Conservation (phyloP, 2,888 invertebrate species). For the Poecilobothrus nobilitatus region DNA sequence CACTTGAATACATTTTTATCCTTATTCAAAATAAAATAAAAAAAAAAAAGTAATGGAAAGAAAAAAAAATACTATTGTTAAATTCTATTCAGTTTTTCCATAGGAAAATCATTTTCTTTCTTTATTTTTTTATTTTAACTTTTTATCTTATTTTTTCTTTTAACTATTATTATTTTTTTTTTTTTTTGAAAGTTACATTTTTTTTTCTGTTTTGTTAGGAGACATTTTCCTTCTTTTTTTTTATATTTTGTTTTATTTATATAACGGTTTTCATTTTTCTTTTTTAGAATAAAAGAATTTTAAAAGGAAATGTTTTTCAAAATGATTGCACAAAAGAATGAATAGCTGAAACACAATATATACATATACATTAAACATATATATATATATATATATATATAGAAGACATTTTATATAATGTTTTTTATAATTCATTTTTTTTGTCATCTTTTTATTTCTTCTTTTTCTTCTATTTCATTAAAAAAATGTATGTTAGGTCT, state of each 20-base stretch:
- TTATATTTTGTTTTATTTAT: background rate
- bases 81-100: background rate
- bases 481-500: conserved; percentile 13
- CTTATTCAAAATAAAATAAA: background rate
- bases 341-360: background rate
- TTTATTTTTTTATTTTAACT: too few relatives aligned
- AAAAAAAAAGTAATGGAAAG: background rate
- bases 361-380: too few relatives aligned
- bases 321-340: background rate
- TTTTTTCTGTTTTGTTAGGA: background rate
- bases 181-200: background rate
- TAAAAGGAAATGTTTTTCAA: conserved; percentile 6
- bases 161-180: too few relatives aligned
- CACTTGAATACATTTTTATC: background rate
- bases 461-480: background rate
- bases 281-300: background rate
- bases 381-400: background rate
- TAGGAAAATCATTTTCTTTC: background rate
- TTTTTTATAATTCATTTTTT: too few relatives aligned
- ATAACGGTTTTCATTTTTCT: background rate
- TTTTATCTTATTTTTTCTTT: background rate
- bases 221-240: background rate
- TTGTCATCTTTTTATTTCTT: background rate
- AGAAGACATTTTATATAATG: background rate
- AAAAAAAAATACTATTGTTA: background rate